These are phyloP conservation scores for Cepaea hortensis DNA, from an alignment of 2,888 invertebrate species.

Conservation along the genomic window DNA sequence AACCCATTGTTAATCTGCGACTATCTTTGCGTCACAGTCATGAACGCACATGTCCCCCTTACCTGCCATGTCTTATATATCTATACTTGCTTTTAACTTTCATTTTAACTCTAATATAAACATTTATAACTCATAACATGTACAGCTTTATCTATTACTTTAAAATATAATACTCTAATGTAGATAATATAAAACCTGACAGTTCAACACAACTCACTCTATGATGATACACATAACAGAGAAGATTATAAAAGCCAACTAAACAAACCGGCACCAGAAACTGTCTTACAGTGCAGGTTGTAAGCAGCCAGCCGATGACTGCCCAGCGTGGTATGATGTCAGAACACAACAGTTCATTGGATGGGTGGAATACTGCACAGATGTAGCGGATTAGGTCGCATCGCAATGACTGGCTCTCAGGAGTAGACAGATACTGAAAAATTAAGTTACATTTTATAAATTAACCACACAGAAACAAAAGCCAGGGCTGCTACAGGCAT, in stretches of 20 bases:
- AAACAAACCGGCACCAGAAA: neutral
- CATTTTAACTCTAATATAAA: too few relatives aligned
- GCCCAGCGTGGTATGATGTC: constrained; percentile 96
- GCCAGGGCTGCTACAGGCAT: neutral
- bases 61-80: too few relatives aligned
- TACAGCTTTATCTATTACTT: too few relatives aligned
- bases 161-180: too few relatives aligned
- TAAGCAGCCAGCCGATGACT: constrained; percentile 93
- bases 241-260: neutral
- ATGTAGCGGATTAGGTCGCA: constrained; percentile 96
- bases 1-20: too few relatives aligned
- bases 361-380: constrained; percentile 94
- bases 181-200: too few relatives aligned
- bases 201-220: too few relatives aligned
- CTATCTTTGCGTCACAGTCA: too few relatives aligned
- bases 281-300: constrained; percentile 84
- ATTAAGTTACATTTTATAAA: constrained; percentile 44
- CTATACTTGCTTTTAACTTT: too few relatives aligned
- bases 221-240: too few relatives aligned
- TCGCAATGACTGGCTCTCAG: constrained; percentile 91
- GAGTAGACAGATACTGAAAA: constrained; percentile 89
- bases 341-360: constrained; percentile 93
- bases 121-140: too few relatives aligned
- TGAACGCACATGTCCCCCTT: too few relatives aligned
- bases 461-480: neutral